Base-by-base conservation (phyloP, 2,113 vertebrate species). In the Engystomops pustulosus region DNA sequence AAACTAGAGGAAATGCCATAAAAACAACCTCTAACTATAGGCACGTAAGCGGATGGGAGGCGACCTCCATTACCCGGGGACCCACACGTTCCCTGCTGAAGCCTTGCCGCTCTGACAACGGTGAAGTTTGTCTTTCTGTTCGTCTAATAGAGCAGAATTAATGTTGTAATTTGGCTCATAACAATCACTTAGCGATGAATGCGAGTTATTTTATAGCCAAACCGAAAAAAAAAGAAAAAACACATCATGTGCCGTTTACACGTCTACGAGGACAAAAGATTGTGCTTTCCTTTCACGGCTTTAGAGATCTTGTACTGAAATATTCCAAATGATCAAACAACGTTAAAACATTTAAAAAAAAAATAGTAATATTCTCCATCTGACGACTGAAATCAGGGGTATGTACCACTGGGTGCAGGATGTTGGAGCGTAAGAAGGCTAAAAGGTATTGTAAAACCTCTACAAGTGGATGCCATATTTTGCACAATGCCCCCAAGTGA, bases 321-420 rank as follows among this genome's bases (percentile, higher is more conserved):
- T 71, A 69, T 81, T 58, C n/a, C 49, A 71, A 71, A 44, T 55
- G 80, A 51, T 81, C 49, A 81, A 81, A 81, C 79, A 82, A 74
- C 74, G 36, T 74, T 47, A 74, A 72, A 18, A n/a, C n/a, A n/a
- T n/a, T 7, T 8, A 6, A 32, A 27, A 32, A 11, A 51, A 53
- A 69, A 70, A 15, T 6, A 62, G 80, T 74, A 60, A 82, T 58
- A 55, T 34, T 45, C 62, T 82, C 68, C 80, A 72, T 74, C 23
- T 60, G 51, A 25, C 81, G 30, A 20, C 41, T 45, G 5, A 44
- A 36, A 55, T 51, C 12, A n/a, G 32, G 44, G 47, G 18, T 53
- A 53, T 55, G 27, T 36, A 32, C 18, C 69, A n/a, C 14, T 20
- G 27, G 8, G 25, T 72, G 27, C 15, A 18, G 71, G 1, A 41